Conservation (phyloP, 2,797 vertebrate genomes). For the Remorina albescens region DNA sequence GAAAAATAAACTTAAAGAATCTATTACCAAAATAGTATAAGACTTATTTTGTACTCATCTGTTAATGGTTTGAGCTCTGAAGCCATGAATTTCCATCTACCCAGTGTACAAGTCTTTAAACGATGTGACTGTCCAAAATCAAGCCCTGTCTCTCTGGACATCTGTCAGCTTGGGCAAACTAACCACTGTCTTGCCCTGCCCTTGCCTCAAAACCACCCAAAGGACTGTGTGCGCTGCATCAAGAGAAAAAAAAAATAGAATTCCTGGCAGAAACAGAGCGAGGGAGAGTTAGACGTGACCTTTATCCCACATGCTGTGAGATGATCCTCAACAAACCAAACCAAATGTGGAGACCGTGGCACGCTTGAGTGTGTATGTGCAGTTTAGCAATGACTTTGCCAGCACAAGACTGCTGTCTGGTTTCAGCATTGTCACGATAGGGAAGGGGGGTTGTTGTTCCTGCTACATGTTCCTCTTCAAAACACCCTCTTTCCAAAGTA, state of each 20-base stretch:
- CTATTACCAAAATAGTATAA: neutral
- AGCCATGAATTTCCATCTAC: neutral
- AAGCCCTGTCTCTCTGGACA: constrained; percentile 36
- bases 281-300: constrained; percentile 56
- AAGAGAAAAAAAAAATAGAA: constrained; percentile 62
- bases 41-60: neutral
- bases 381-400: constrained; percentile 50
- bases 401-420: constrained; percentile 61
- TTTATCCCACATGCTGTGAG: constrained; percentile 76
- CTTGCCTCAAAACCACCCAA: constrained; percentile 68
- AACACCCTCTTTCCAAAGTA: constrained; percentile 39
- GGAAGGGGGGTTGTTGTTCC: constrained; percentile 36
- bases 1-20: neutral
- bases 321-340: constrained; percentile 65
- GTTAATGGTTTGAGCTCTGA: neutral
- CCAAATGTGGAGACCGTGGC: constrained; percentile 36
- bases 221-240: constrained; percentile 48
- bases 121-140: constrained; percentile 20
- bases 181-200: constrained; percentile 64
- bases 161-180: constrained; percentile 55
- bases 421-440: constrained; percentile 60
- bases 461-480: constrained; percentile 64
- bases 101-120: neutral
- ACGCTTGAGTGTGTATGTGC: constrained; percentile 2
- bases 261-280: constrained; percentile 58